Conservation (phyloP, 2,888 invertebrate genomes). For the Himalopsyche tibetana region DNA sequence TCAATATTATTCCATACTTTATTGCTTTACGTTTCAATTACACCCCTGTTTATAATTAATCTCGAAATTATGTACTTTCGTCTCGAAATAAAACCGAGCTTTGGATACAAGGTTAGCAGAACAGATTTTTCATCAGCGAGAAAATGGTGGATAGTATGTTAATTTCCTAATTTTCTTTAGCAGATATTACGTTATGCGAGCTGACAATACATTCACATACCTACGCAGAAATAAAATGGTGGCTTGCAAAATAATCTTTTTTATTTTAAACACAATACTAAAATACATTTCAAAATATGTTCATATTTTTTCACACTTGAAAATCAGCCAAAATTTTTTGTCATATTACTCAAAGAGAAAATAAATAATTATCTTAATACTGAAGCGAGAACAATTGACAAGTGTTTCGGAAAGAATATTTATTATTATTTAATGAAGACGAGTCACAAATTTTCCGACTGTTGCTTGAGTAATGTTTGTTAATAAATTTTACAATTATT, state of each 20-base stretch:
- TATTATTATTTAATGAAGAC: background rate
- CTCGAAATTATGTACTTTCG: background rate
- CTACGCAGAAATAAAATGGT: background rate
- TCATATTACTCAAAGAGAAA: background rate
- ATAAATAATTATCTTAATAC: background rate
- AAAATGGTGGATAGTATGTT: background rate
- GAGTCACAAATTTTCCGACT: too few relatives aligned
- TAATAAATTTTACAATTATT: too few relatives aligned
- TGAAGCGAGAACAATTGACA: background rate
- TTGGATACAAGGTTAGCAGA: background rate
- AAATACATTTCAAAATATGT: background rate
- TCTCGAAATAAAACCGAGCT: background rate
- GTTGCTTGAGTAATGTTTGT: too few relatives aligned
- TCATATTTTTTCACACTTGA: background rate
- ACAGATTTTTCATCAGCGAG: background rate
- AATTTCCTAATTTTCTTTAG: background rate
- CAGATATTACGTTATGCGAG: background rate
- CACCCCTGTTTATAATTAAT: background rate
- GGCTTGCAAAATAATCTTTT: background rate
- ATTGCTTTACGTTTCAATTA: background rate
- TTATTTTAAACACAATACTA: background rate
- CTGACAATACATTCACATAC: slow-evolving; percentile 6
- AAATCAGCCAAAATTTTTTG: background rate
- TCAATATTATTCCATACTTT: background rate
- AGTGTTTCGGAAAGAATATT: background rate